These are phyloP conservation scores for Blennius ocellaris DNA, from an alignment of 2,113 vertebrate genomes.

Conservation along the genomic window DNA sequence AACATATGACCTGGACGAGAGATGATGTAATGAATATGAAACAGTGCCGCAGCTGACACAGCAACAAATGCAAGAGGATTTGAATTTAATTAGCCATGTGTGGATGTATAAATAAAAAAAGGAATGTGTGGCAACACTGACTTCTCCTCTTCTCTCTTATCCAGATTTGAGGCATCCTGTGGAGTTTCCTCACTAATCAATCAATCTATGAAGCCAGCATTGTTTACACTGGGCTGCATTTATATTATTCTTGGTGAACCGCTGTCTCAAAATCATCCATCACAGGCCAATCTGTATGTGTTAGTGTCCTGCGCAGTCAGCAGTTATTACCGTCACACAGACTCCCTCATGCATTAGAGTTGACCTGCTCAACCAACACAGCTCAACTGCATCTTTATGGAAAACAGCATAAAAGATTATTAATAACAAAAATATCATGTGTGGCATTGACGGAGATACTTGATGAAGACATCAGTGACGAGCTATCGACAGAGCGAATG, in stretches of 20 bases:
- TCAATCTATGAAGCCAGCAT: conserved; percentile 19
- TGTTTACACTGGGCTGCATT: conserved; percentile 27
- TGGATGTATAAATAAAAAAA: conserved; percentile 23
- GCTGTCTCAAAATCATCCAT: conserved; percentile 20
- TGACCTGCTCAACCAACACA: background rate
- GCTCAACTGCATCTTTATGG: background rate
- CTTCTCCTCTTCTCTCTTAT: conserved; percentile 25
- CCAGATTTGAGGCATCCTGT: conserved; percentile 8
- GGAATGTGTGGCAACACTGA: background rate
- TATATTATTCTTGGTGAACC: conserved; percentile 11
- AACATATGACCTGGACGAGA: conserved; percentile 27
- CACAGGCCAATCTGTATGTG: conserved; percentile 13
- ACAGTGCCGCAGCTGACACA: conserved; percentile 36
- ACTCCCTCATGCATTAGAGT: background rate
- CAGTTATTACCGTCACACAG: background rate
- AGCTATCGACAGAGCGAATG: conserved; percentile 3
- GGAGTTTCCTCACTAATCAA: conserved; percentile 25
- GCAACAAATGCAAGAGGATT: conserved; percentile 34
- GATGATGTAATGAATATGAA: conserved; percentile 54
- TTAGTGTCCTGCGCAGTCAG: conserved; percentile 21
- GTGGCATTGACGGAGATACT: background rate
- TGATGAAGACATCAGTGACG: conserved; percentile 12
- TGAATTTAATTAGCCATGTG: conserved; percentile 50
- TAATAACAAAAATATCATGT: too few relatives aligned
- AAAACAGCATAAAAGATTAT: background rate